Base-by-base conservation (phyloP, 2,888 invertebrate species). In the Nebria brevicollis region DNA sequence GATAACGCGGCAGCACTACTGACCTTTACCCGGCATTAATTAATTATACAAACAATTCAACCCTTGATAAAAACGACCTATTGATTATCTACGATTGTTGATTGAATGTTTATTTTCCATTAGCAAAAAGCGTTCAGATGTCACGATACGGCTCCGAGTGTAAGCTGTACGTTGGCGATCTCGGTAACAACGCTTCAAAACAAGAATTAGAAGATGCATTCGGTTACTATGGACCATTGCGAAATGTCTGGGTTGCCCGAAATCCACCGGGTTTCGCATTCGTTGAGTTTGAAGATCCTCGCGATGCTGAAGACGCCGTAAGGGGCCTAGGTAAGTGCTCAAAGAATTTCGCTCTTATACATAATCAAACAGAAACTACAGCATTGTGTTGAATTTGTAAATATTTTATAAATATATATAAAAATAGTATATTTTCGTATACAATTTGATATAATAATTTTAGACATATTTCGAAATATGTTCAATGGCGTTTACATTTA, bases 161-260 rank as follows among this genome's bases (percentile, higher is more conserved):
- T 87, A 98, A 98, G 90, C 95, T 98, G 73, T 98, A 98, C 89
- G 97, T 98, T 34, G 98, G 98, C 77, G 98, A 98, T 90, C 92
- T 98, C 87, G 97, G 98, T 73, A 95, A 94, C 87, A 95, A 93
- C 86, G 97, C 98, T 54, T 95, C 97, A 82, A 97, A 97, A 90
- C 96, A 97, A 86, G 97, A 97, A 89, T 91, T 97, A 81, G 98
- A 98, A 90, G 96, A 97, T 88, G 95, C 96, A 15, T 98, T 98
- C 90, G 94, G 95, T 82, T 95, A 97, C 86, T 98, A 97, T 87
- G 98, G 98, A 11, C 95, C 96, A 0, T 90, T 98, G 85, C 93
- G 96, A 86, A 98, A 97, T 90, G 98, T 98, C 72, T 98, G 98
- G 98, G 97, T 98, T n/a, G 98, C 98, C 0, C 92, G 98, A 85